These are phyloP conservation scores for Aproaerema taeniolella DNA, from an alignment of 2,888 invertebrate species.

Conservation along the genomic window DNA sequence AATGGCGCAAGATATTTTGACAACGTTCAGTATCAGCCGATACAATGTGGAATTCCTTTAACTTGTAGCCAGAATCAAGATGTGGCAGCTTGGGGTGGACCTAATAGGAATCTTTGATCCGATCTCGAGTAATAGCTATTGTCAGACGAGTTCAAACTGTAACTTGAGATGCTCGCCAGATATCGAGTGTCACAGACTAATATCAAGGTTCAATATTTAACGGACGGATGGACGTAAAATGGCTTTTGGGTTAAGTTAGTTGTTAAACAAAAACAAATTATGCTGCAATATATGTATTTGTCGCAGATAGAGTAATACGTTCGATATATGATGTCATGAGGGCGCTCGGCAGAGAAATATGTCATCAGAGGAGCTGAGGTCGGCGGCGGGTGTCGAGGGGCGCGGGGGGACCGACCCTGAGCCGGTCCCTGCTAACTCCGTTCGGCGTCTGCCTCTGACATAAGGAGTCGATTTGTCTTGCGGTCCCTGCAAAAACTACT, in stretches of 20 bases:
- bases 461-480: slow-evolving; percentile 36
- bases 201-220: slow-evolving; percentile 1
- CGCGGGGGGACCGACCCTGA: background rate
- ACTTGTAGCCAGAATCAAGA: no score
- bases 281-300: no score
- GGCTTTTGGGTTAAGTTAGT: no score
- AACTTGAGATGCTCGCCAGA: slow-evolving; percentile 4
- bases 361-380: background rate
- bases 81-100: background rate
- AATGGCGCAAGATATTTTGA: no score
- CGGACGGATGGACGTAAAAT: background rate
- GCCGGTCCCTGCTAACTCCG: slow-evolving; percentile 14
- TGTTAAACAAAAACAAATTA: no score
- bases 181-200: background rate
- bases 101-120: slow-evolving; percentile 11
- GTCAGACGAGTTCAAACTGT: slow-evolving; percentile 6
- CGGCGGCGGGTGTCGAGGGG: background rate
- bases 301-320: no score
- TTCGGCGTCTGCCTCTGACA: slow-evolving; percentile 30
- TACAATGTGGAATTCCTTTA: no score
- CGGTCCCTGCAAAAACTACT: slow-evolving; percentile 30
- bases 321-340: background rate
- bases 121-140: slow-evolving; percentile 5
- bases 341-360: background rate
- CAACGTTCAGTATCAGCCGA: no score